Evolutionary conservation across 2,888 invertebrate species (phyloP).

Genomic region (Apocheima hispidaria): DNA sequence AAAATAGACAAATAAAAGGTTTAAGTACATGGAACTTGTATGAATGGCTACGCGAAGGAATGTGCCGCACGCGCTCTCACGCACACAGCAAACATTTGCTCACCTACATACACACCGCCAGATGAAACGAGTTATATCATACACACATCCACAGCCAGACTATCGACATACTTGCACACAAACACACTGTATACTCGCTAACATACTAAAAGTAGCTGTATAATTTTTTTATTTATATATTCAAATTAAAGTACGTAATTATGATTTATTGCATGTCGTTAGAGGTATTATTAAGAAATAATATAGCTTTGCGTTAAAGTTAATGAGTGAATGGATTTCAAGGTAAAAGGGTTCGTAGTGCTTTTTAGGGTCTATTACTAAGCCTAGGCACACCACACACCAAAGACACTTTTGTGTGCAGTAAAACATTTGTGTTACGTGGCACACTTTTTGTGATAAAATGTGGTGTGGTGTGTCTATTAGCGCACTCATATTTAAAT

Average conservation of each 20-base stretch:
- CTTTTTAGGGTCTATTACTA: too few relatives aligned
- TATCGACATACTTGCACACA: conserved; percentile 59
- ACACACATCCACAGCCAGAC: conserved; percentile 52
- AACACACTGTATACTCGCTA: conserved; percentile 55
- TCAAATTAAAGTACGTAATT: conserved; percentile 50
- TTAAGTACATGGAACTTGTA: conserved; percentile 64
- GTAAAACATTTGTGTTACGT: too few relatives aligned
- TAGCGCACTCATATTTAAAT: too few relatives aligned
- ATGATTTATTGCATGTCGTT: conserved; percentile 49
- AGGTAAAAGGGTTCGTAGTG: background rate
- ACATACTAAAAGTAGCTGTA: conserved; percentile 58
- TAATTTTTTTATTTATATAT: conserved; percentile 53
- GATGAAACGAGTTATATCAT: conserved; percentile 71
- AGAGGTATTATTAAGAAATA: conserved; percentile 30
- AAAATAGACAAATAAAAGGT: conserved; percentile 62
- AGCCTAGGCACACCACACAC: too few relatives aligned
- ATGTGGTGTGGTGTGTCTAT: too few relatives aligned
- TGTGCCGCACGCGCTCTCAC: conserved; percentile 75
- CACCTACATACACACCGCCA: conserved; percentile 53
- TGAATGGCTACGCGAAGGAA: conserved; percentile 80
- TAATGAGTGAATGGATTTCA: conserved; percentile 3
- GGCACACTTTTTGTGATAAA: too few relatives aligned
- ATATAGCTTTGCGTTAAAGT: conserved; percentile 6
- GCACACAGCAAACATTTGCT: conserved; percentile 54
- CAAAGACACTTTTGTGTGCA: too few relatives aligned